Percentiles rank a stretch among this genome's conserved stretches.
These are phyloP conservation scores for Taenaris catops DNA, from an alignment of 2,888 invertebrate species.

Conservation along the genomic window DNA sequence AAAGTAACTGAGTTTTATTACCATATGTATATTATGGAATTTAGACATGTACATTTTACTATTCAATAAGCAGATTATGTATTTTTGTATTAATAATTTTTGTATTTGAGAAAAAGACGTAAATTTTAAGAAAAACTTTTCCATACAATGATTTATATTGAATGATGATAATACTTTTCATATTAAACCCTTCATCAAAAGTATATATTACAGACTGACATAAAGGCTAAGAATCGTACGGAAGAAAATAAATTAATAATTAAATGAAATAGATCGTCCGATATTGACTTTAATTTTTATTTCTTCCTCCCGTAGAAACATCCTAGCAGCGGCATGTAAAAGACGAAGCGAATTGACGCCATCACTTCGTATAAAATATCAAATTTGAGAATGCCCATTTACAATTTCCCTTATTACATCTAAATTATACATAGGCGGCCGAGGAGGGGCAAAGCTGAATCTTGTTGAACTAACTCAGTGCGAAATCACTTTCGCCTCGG, in stretches of 20 bases:
- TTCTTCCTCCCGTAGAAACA: slow-evolving; percentile 5
- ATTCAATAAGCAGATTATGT: too few species aligned
- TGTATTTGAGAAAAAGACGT: too few species aligned
- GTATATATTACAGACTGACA: too few species aligned
- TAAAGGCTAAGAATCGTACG: background rate
- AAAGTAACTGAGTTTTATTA: too few species aligned
- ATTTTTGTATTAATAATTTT: too few species aligned
- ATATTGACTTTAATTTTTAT: slow-evolving; percentile 8
- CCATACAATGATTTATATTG: too few species aligned
- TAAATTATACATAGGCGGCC: slow-evolving; percentile 72
- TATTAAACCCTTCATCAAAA: too few species aligned
- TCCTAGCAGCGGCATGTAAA: slow-evolving; percentile 8
- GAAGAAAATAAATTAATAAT: background rate
- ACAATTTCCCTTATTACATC: slow-evolving; percentile 72
- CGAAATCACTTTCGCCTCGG: slow-evolving; percentile 75
- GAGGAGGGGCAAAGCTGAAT: slow-evolving; percentile 66
- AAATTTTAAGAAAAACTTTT: too few species aligned
- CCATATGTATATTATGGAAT: too few species aligned
- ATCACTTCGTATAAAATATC: slow-evolving; percentile 37
- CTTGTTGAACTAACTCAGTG: slow-evolving; percentile 77
- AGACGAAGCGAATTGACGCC: slow-evolving; percentile 13
- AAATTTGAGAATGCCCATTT: slow-evolving; percentile 62
- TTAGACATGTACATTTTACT: too few species aligned
- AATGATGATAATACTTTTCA: too few species aligned
- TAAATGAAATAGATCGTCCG: background rate